Evolutionary conservation across 2,888 invertebrate species (phyloP).

Genomic region (Cerceris rybyensis): DNA sequence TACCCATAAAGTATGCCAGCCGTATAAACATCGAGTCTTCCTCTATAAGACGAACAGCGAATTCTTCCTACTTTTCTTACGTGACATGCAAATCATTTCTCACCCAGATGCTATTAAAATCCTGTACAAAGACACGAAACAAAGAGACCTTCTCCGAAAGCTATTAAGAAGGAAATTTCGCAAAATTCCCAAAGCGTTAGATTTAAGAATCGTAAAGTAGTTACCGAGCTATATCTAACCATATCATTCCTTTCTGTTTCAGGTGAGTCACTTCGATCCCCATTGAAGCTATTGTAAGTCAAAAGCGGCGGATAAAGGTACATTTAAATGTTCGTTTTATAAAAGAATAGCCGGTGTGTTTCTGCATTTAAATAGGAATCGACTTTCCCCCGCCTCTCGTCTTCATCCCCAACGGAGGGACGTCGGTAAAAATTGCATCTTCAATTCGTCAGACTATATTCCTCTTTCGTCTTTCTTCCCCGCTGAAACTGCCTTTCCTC

Average conservation of each 20-base stretch:
- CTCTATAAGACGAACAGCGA: no score
- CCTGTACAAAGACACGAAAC: no score
- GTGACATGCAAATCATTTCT: no score
- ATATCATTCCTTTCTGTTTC: conserved; percentile 31
- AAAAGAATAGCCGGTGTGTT: not conserved
- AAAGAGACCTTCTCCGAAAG: no score
- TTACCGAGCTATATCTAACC: not conserved
- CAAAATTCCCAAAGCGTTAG: not conserved
- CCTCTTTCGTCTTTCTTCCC: not conserved
- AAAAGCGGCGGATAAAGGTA: not conserved
- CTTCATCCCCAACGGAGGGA: not conserved
- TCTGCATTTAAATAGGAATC: not conserved
- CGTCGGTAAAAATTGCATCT: conserved; percentile 16
- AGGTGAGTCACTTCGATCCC: conserved; percentile 37
- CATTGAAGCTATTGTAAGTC: conserved; percentile 2
- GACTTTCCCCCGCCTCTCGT: not conserved
- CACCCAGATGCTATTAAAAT: no score
- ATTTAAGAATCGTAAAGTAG: not conserved
- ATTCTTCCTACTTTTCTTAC: no score
- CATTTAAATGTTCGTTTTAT: not conserved
- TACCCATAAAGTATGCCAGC: no score
- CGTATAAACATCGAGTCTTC: no score
- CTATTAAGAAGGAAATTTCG: no score
- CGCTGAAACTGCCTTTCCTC: not conserved
- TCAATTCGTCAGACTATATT: conserved; percentile 33